Evolutionary conservation across 2,888 invertebrate species (phyloP), one percentile per base, ranked within the genome.

Genomic region (Smittia sp.): DNA sequence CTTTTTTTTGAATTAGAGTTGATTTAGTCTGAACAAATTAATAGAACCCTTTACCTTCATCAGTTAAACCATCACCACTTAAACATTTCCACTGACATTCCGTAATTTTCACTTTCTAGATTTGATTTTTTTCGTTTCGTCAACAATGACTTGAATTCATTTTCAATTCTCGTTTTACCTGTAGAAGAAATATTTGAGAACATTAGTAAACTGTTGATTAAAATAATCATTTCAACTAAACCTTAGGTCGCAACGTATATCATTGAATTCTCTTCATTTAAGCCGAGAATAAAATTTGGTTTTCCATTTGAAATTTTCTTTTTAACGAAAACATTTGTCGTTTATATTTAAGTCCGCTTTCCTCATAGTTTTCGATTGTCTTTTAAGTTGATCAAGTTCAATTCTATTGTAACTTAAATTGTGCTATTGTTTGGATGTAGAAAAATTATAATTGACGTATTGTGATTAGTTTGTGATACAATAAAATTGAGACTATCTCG

Each of bases 361-460:
- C n/a, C n/a, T 46, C 11, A 3, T n/a, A 3, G 15, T 46, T 46
- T 46, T 46, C n/a, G 46, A 46, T 46, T 46, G 46, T n/a, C 46
- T 46, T 15, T 46, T 15, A n/a, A 46, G n/a, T 46, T 46, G 9
- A 46, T 11, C n/a, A 46, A 46, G 6, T 6, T 46, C 46, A 46
- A 46, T 46, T 46, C 46, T 46, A 46, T 46, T 46, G 46, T 46
- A 46, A 46, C 6, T 46, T 46, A 15, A 46, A 6, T 58, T 58
- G 58, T 58, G 58, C 58, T 58, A 58, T 58, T 58, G 58, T 20
- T 46, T 58, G 18, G 58, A 22, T 58, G 22, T 58, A n/a, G 2
- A 4, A 22, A 58, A 58, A 58, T 58, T 6, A 58, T 58, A 58
- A 58, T 58, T 58, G 58, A n/a, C n/a, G n/a, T n/a, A n/a, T n/a